Conservation (phyloP, 2,888 invertebrate species). For the Chrysolina haemoptera region DNA sequence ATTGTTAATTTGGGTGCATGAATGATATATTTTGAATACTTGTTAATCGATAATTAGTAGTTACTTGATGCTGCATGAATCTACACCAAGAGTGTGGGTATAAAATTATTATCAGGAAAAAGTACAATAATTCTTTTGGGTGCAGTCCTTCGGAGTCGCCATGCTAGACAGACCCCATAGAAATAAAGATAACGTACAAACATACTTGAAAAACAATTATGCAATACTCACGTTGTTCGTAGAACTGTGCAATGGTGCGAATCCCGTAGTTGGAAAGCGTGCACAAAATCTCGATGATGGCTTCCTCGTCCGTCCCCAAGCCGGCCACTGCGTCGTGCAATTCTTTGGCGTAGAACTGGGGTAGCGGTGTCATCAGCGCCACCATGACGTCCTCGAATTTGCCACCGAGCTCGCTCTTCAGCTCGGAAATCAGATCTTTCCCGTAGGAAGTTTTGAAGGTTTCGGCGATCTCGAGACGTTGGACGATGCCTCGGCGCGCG, state of each 20-base stretch:
- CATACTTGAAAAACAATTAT: too few relatives aligned
- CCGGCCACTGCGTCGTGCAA: conserved; percentile 90
- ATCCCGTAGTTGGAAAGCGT: conserved; percentile 93
- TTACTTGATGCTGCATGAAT: too few relatives aligned
- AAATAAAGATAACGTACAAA: too few relatives aligned
- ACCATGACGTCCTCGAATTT: conserved; percentile 87
- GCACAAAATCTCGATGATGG: conserved; percentile 93
- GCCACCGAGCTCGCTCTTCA: conserved; percentile 91
- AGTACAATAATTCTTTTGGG: too few relatives aligned
- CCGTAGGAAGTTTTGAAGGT: conserved; percentile 95
- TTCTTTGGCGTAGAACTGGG: conserved; percentile 93
- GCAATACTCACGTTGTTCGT: conserved; percentile 80
- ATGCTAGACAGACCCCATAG: too few relatives aligned
- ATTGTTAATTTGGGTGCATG: too few relatives aligned
- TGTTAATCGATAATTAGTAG: too few relatives aligned
- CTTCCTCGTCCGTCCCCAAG: conserved; percentile 90
- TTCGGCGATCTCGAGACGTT: conserved; percentile 91
- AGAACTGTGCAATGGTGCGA: conserved; percentile 86
- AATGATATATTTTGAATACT: too few relatives aligned
- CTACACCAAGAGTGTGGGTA: too few relatives aligned
- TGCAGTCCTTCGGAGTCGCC: too few relatives aligned
- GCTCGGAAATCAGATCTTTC: conserved; percentile 83
- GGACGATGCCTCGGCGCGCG: conserved; percentile 89
- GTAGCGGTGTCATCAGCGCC: conserved; percentile 91
- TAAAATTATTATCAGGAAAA: too few relatives aligned